Base-by-base conservation (phyloP, 2,113 vertebrate genomes). In the Ifrita kowaldi region DNA sequence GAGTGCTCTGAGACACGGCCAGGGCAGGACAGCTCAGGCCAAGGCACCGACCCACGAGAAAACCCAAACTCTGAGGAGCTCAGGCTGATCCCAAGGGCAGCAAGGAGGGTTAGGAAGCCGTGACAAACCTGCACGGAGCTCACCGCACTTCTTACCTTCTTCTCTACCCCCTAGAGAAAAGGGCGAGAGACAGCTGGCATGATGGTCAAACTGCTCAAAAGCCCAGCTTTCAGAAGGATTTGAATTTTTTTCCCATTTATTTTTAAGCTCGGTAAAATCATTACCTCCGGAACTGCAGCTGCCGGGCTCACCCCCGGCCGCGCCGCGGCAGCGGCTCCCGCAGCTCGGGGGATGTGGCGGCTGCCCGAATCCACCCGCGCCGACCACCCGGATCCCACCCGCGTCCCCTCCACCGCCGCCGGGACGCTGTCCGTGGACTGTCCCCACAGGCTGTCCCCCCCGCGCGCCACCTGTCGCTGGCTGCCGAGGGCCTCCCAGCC, bases 131-230 rank as follows among this genome's bases (percentile, higher is more conserved):
- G 22, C 75, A 21, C 2, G 18, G 59, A 77, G 59, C 87, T 53
- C 84, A 24, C 24, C 50, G 4, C 49, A 3, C 53, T n/a, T 32
- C 67, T 17, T 9, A 37, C 53, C 53, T 69, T n/a, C 80, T 53
- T n/a, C 59, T 46, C 71, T 33, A 28, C 7, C 33, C 23, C 16
- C 33, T 41, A 10, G 3, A n/a, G 23, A 47, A 44, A 69, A 6
- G 6, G 9, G 6, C 1, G 2, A 52, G 49, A 28, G 10, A 4
- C 1, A 4, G 12, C 27, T 4, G 6, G 5, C 3, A 49, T 2
- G 27, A 56, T 0, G 7, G 11, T 0, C 2, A n/a, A 63, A 39
- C 32, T 1, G 21, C 35, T 33, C 44, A 9, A 60, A 64, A 35
- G 0, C 47, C 20, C 24, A 5, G 10, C 1, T 59, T 37, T 42